Base-by-base conservation (phyloP, 64 coral and sea anemone species). In the Actinia equina region DNA sequence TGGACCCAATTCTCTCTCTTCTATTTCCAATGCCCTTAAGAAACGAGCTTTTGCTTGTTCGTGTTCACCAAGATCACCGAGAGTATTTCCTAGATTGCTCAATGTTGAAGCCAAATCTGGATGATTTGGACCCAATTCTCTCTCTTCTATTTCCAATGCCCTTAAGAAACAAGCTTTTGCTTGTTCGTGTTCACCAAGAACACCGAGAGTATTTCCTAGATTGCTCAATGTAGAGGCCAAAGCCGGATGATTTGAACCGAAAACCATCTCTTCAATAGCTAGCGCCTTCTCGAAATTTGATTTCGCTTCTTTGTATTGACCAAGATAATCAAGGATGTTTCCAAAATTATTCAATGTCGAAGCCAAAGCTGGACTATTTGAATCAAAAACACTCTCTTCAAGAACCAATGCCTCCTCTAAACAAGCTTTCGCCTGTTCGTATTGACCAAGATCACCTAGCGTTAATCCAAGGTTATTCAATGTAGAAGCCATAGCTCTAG, bases 131-230 rank as follows among this genome's bases (percentile, higher is more conserved):
- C 76, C 89, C 8, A 37, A 62, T 7, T 57, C n/a, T 15, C 41
- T 52, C 79, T 91, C 41, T 11, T 18, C 19, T 27, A 91, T 91
- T 4, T 8, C 12, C 41, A 91, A 49, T 37, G 83, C 71, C 25
- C 37, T 58, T 23, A 77, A 6, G 46, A 23, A 22, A 43, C 37
- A 90, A 41, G 10, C 18, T 77, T 84, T 71, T 22, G 88, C 88
- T 19, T 84, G 11, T 30, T 74, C 1, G 22, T 19, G 27, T 11
- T 85, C 7, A 43, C 71, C 13, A 43, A 20, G 82, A 0, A 1
- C 15, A 55, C 13, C 19, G 18, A 5, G 59, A 18, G 54, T 12
- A 17, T 5, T 16, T 59, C 67, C 65, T 41, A 78, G 53, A 77
- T 71, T 43, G 42, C 5, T 22, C 18, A 60, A 77, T 30, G 71